Evolutionary conservation across 2,888 invertebrate genomes (phyloP).

Genomic region (Incurvaria masculella): DNA sequence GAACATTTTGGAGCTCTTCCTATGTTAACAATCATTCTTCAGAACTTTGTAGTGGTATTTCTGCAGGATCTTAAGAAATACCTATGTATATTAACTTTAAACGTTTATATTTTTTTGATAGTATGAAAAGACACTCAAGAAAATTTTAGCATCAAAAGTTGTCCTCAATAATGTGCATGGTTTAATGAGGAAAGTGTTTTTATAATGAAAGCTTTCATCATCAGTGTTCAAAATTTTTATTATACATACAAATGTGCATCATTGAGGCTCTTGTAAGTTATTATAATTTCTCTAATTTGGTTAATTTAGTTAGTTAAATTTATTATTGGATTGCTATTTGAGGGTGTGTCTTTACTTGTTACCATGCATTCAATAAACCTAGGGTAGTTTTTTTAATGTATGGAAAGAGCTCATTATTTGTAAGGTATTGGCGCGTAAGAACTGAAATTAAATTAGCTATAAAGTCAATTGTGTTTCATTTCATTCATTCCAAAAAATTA

Average conservation of each 20-base stretch:
- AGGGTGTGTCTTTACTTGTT: conserved; percentile 51
- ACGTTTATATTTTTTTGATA: no score
- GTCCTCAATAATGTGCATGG: no score
- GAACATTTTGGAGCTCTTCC: no score
- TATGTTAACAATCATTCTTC: no score
- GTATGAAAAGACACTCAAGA: no score
- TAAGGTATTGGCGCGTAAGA: conserved; percentile 57
- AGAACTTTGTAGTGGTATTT: no score
- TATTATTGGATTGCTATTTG: conserved; percentile 40
- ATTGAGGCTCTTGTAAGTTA: conserved; percentile 37
- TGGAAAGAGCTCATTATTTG: conserved; percentile 48
- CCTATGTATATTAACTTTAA: no score
- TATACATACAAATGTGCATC: conserved; percentile 21
- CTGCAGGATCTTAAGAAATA: no score
- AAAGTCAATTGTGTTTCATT: conserved; percentile 14
- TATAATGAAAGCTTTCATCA: no score
- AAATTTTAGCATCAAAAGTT: no score
- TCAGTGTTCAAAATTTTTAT: no score
- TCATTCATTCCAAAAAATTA: neutral
- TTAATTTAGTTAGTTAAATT: conserved; percentile 34
- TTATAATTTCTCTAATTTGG: conserved; percentile 25
- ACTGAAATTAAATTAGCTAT: conserved; percentile 57
- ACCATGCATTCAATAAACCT: conserved; percentile 55
- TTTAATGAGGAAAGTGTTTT: no score
- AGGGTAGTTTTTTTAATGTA: conserved; percentile 53